Evolutionary conservation across 2,113 vertebrate species (phyloP).

Genomic region (Onychostruthus taczanowskii): DNA sequence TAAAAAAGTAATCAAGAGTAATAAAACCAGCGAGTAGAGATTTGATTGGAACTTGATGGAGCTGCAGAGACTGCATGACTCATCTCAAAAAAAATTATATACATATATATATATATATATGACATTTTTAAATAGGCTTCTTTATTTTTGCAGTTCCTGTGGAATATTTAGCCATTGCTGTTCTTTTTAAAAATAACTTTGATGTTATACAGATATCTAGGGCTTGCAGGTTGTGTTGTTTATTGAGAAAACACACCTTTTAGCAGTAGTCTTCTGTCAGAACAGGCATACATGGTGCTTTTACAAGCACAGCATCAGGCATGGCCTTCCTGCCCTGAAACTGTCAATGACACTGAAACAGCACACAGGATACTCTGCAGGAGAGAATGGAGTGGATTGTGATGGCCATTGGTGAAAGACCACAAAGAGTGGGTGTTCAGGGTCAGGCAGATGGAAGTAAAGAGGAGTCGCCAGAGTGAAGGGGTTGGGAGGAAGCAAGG

Average conservation of each 20-base stretch:
- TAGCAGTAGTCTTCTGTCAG: background rate
- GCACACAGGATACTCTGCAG: rapidly evolving
- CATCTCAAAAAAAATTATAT: background rate
- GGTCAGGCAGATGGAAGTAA: background rate
- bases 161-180: background rate
- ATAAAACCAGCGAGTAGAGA: background rate
- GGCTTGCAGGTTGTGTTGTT: background rate
- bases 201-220: background rate
- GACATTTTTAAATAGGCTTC: constrained; percentile 6
- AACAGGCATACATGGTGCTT: background rate
- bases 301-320: background rate
- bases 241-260: background rate
- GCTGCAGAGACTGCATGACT: background rate
- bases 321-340: background rate
- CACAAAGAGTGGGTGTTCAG: rapidly evolving
- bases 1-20: background rate
- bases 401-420: background rate
- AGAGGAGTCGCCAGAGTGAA: background rate
- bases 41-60: background rate
- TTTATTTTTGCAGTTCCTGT: background rate
- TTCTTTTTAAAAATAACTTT: constrained; percentile 22
- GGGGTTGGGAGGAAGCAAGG: background rate
- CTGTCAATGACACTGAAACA: background rate
- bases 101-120: background rate
- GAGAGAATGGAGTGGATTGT: background rate